Base-by-base conservation (phyloP, 2,888 invertebrate species). In the Diadromus collaris region DNA sequence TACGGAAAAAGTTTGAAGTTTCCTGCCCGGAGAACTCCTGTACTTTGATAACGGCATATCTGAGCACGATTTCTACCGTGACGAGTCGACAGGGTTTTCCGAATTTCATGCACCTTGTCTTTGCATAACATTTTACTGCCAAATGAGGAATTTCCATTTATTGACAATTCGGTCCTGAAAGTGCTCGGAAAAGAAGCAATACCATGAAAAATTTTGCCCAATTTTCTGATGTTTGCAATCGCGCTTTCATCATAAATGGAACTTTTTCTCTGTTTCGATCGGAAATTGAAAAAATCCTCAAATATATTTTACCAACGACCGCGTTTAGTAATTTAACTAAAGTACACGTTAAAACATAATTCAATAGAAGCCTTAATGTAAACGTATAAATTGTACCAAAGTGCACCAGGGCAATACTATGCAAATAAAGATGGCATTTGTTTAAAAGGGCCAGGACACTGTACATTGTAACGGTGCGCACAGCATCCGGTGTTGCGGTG, bases 281-380 rank as follows among this genome's bases (percentile, higher is more conserved):
- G 32, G 54, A 44, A 27, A 21, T 68, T 29, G 21, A 65, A 65
- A 58, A 69, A 56, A 65, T 60, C 38, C 48, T 46, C 58, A 63
- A 73, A 58, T 38, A 69, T 64, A 61, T 64, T 58, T 46, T 38
- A 2, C 29, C 58, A 44, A 21, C 24, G 73, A 27, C n/a, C 13
- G 38, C n/a, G 32, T n/a, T n/a, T n/a, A 41, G 54, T 76, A 76
- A 79, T 79, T 76, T 64, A 44, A 64, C 54, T 41, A 60, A 65
- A 79, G 76, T 76, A 51, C n/a, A 69, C 32, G 51, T 13, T 64
- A 69, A 73, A 69, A 16, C 48, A 73, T 73, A 65, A 76, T 79
- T 69, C 65, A 69, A 79, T 73, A 56, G 1, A 21, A 51, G 5
- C 64, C 41, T 65, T 21, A 54, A 61, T 70, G 70, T 24, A 38